Base-by-base conservation (phyloP, 2,888 invertebrate species). In the Platycheirus rosarum region DNA sequence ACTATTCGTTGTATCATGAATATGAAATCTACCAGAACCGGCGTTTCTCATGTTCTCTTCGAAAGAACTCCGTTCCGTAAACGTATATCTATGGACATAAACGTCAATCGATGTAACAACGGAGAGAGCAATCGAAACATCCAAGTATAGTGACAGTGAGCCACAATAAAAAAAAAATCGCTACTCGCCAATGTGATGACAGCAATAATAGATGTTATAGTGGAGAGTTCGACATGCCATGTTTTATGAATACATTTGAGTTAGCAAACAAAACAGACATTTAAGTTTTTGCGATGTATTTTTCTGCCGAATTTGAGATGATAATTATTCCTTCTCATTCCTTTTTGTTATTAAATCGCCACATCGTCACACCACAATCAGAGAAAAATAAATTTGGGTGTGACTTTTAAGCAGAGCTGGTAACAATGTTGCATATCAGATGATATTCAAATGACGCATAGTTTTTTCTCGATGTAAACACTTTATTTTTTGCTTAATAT, bases 31-130 rank as follows among this genome's bases (percentile, higher is more conserved):
- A 18, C 23, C 42, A 40, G 35, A 40, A 16, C 53, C 42, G 42
- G 57, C 37, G 14, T 63, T 46, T 57, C 18, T 40, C 26, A n/a
- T 37, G 51, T 37, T 26, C 60, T 37, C 16, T 26, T 65, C 48
- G 16, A 44, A 51, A 26, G 26, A 62, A 55, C 20, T 18, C 53
- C 62, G 46, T 73, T 4, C 23, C 2, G 23, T 4, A 23, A 23
- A 23, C 29, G 2, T 3, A 4, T 26, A 32, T 7, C 29, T 32
- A 23, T 23, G n/a, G n/a, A n/a, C n/a, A 23, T 23, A 23, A 23
- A 32, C 29, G 29, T 32, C 29, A 68, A 55, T 57, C 62, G 49
- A 63, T 79, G 68, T 74, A 62, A 78, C 44, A 42, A 53, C 23
- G 6, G 9, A 11, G n/a, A 23, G 20, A 20, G 18, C 7, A 7